Evolutionary conservation across 2,797 vertebrate genomes (phyloP).

Genomic region (Manis crassicaudata): DNA sequence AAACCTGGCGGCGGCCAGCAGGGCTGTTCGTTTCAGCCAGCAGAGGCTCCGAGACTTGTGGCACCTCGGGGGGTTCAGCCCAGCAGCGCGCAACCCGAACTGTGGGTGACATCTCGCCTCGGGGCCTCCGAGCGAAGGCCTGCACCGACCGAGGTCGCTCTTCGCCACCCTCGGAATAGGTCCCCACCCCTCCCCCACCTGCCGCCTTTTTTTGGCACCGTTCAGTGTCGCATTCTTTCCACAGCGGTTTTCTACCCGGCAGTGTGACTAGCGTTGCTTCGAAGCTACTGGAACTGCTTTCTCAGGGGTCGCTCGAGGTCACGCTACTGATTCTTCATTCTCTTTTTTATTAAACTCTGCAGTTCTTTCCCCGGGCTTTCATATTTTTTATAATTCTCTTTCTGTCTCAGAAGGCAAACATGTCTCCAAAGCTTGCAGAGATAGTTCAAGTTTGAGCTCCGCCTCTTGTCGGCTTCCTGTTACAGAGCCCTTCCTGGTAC

Average conservation of each 20-base stretch:
- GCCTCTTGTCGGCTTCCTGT: not conserved
- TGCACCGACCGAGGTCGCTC: not conserved
- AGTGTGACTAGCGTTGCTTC: slow-evolving; percentile 30
- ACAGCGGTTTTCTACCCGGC: not conserved
- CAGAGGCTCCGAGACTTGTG: too few relatives aligned
- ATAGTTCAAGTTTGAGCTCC: not conserved
- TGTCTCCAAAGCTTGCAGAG: not conserved
- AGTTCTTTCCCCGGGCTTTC: not conserved
- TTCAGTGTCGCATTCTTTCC: not conserved
- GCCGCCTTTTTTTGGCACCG: not conserved
- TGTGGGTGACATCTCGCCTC: not conserved
- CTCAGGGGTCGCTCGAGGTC: not conserved
- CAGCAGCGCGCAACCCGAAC: not conserved
- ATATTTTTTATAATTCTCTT: not conserved
- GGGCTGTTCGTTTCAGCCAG: fast-evolving
- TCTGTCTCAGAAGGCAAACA: not conserved
- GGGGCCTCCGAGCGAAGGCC: not conserved
- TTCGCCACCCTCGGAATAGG: not conserved
- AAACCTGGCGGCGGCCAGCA: not conserved
- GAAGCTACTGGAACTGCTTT: not conserved
- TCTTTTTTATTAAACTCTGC: not conserved
- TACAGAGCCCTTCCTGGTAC: not conserved
- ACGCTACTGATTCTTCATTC: not conserved
- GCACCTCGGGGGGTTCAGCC: not conserved
- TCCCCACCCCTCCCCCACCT: not conserved